Conservation (phyloP, 2,113 vertebrate genomes). For the Heteronetta atricapilla region DNA sequence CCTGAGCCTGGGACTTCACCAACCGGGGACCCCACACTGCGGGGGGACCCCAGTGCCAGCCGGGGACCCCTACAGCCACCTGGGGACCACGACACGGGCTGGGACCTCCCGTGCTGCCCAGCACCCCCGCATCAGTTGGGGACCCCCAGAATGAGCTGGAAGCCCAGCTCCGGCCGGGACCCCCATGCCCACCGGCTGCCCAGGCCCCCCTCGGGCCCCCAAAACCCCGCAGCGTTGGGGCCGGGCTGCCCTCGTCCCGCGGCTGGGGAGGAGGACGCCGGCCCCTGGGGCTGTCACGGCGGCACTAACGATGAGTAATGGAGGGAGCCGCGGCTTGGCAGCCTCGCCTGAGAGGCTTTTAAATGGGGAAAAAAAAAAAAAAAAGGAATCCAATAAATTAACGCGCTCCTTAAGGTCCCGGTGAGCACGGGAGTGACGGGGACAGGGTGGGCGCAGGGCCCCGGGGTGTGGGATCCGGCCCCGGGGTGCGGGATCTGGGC, state of each 20-base stretch:
- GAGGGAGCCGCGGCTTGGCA: background rate
- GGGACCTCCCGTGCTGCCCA: background rate
- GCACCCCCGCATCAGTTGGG: too few species aligned
- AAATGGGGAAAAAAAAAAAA: background rate
- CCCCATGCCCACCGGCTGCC: too few species aligned
- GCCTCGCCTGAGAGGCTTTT: conserved; percentile 10
- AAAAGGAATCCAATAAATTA: background rate
- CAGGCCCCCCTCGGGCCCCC: background rate
- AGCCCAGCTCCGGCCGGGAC: fast-evolving
- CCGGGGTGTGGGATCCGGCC: fast-evolving
- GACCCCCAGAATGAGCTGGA: background rate
- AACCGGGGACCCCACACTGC: background rate
- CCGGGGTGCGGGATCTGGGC: background rate
- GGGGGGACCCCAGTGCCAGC: too few species aligned
- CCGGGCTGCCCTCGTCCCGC: fast-evolving
- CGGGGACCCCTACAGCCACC: background rate
- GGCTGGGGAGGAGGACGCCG: background rate
- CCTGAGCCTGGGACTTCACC: background rate
- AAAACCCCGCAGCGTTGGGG: background rate
- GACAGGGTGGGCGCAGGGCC: background rate
- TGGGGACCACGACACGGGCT: too few species aligned
- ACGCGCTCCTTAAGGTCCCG: background rate
- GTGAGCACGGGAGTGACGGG: fast-evolving
- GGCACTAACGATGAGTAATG: background rate
- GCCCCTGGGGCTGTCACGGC: background rate